Conservation (phyloP, 2,797 vertebrate genomes). For the Podarcis siculus region DNA sequence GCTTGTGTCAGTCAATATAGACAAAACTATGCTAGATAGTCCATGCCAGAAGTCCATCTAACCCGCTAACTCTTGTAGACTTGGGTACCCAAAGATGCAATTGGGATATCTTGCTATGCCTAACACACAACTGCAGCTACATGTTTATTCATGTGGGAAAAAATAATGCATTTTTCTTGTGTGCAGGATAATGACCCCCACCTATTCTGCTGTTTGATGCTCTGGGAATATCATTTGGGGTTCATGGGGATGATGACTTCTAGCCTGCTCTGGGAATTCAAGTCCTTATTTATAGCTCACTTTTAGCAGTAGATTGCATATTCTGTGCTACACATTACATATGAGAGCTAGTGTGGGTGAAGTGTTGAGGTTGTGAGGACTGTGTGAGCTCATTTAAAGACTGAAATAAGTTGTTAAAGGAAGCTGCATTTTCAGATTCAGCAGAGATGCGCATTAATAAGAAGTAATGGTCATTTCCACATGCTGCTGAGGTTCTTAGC, state of each 20-base stretch:
- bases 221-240: not conserved
- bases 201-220: not conserved
- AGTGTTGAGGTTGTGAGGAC: not conserved
- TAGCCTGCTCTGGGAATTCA: not conserved
- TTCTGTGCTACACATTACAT: not conserved
- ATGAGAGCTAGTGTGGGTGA: not conserved
- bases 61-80: not conserved
- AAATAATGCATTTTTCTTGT: not conserved
- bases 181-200: not conserved
- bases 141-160: not conserved
- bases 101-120: not conserved
- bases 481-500: not conserved
- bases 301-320: not conserved
- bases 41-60: too few species aligned
- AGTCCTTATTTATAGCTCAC: not conserved
- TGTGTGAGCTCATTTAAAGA: conserved; percentile 3
- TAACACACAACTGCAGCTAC: not conserved
- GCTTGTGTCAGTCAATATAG: too few species aligned
- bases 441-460: not conserved
- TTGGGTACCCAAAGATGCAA: not conserved
- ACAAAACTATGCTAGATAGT: not conserved
- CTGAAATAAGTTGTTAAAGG: not conserved
- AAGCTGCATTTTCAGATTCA: not conserved
- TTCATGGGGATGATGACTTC: not conserved
- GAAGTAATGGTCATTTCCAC: not conserved